phyloP scores from a whole-genome alignment of 2,113 vertebrate genomes.

The Melierax canorus region DNA sequence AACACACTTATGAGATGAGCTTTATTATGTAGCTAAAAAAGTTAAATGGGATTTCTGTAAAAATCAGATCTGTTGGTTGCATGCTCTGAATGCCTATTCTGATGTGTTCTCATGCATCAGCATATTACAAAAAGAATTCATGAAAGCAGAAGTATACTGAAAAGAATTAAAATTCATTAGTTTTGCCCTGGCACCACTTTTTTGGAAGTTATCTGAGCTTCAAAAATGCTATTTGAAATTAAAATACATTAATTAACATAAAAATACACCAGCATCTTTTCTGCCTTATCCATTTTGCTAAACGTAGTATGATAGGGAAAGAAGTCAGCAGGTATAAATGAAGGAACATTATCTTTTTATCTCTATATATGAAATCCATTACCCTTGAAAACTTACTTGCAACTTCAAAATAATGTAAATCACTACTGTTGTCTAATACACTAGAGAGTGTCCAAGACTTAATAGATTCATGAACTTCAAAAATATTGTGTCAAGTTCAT shows the following conservation, averaged over 20 bases:
- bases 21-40: neutral
- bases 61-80: slow-evolving; percentile 1
- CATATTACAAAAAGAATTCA: slow-evolving; percentile 16
- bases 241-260: slow-evolving; percentile 53
- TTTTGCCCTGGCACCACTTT: slow-evolving; percentile 11
- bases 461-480: neutral
- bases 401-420: slow-evolving; percentile 27
- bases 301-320: neutral
- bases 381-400: slow-evolving; percentile 19
- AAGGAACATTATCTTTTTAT: neutral
- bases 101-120: neutral
- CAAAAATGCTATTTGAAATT: slow-evolving; percentile 47
- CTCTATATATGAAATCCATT: neutral
- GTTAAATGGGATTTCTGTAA: neutral
- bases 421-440: neutral
- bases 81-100: neutral
- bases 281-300: slow-evolving; percentile 2
- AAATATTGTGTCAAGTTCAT: neutral
- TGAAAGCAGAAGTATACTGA: neutral
- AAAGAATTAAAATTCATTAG: slow-evolving; percentile 52
- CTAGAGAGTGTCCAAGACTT: neutral
- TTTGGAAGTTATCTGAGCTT: slow-evolving; percentile 7
- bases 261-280: slow-evolving; percentile 26
- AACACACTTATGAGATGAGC: neutral
- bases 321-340: neutral